Base-by-base conservation (phyloP, 64 coral and sea anemone species). In the Catalaphyllia jardinei region DNA sequence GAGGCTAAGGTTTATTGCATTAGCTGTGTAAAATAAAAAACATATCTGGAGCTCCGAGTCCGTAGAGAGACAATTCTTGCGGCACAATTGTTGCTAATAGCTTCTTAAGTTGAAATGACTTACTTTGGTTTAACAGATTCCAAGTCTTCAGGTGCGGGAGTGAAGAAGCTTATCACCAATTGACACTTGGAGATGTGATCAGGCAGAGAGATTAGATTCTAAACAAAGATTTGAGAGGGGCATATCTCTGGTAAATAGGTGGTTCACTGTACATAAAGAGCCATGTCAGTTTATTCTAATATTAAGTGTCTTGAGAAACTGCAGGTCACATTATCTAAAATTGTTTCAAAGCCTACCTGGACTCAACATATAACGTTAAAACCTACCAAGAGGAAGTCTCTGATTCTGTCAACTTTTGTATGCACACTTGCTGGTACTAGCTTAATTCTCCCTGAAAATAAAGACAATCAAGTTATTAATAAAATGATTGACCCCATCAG, bases 101-200 rank as follows among this genome's bases (percentile, higher is more conserved):
- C 31, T 20, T 82, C 11, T 22, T 49, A 76, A 79, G 73, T 73
- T 62, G 63, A 83, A 46, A 60, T 75, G 22, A 50, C 31, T 75
- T 31, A 95, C 88, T 94, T 62, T 87, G 74, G 60, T 73, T 27
- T 71, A 75, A 46, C 50, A 71, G 73, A 73, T 86, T 92, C 75
- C 54, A 96, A 72, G 52, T 96, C 94, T 35, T 93, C 94, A 57
- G 73, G 29, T 80, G 30, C 50, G 28, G 94, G 74, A 51, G 93
- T 82, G 86, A 96, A 96, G 28, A 96, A 96, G 20, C 93, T 93
- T 14, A 87, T 69, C 75, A 96, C 94, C 76, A 93, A 13, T 12
- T 94, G 76, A 60, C 88, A 89, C 17, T 92, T 86, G 16, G 96
- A 98, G 38, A 98, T 87, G 35, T 98, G 87, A 7, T 87, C 62